A percentile compares a stretch with the other conserved stretches of the same genome.
These are phyloP conservation scores for Petrophora chlorosata DNA, from an alignment of 2,888 invertebrate genomes.

Conservation along the genomic window DNA sequence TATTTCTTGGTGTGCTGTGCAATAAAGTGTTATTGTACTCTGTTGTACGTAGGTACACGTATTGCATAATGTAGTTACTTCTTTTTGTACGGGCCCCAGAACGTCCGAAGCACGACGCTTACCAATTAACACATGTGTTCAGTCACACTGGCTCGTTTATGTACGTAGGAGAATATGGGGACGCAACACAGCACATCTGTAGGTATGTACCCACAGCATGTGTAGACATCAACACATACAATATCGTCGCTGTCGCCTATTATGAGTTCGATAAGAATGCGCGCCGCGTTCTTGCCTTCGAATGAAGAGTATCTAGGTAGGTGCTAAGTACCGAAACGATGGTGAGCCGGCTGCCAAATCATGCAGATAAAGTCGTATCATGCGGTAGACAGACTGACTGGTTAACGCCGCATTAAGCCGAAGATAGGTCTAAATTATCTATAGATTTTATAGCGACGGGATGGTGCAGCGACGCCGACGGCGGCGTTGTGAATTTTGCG, in stretches of 20 bases:
- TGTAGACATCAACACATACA: constrained; percentile 22
- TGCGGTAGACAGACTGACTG: constrained; percentile 22
- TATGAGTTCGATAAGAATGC: constrained; percentile 56
- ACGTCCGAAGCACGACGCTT: constrained; percentile 23
- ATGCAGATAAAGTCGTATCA: constrained; percentile 23
- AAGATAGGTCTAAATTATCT: constrained; percentile 39
- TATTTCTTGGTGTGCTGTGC: too few species aligned
- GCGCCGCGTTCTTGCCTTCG: constrained; percentile 46
- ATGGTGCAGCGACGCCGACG: constrained; percentile 60
- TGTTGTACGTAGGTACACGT: not conserved
- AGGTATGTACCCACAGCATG: constrained; percentile 3
- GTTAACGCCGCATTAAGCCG: constrained; percentile 32
- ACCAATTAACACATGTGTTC: constrained; percentile 31
- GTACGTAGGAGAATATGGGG: constrained; percentile 7
- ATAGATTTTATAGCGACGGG: constrained; percentile 36
- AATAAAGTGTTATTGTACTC: too few species aligned
- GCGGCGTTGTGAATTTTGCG: constrained; percentile 69
- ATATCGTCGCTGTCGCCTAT: constrained; percentile 43
- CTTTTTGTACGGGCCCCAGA: constrained; percentile 14
- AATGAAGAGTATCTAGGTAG: constrained; percentile 35
- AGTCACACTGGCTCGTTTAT: constrained; percentile 15
- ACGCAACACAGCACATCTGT: not conserved
- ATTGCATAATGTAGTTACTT: not conserved
- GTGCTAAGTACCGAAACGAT: constrained; percentile 14
- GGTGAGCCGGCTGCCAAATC: constrained; percentile 23